Conservation (phyloP, 2,797 vertebrate species). For the Melanotaenia nigrans region DNA sequence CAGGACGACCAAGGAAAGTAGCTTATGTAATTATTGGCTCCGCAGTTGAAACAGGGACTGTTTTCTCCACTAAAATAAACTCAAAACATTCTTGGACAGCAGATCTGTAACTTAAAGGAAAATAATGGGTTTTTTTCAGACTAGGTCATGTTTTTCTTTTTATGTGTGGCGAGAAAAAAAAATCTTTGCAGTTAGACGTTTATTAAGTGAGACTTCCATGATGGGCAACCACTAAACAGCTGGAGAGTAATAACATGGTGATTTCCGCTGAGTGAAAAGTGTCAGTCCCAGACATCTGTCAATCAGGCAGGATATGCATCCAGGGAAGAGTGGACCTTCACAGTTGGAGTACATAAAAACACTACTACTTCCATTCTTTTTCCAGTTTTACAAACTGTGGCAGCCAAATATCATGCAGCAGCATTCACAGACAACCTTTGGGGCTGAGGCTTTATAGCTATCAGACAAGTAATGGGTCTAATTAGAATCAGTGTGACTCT, state of each 20-base stretch:
- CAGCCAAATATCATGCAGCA: too few species aligned
- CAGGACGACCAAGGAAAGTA: constrained; percentile 15
- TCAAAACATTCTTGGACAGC: background rate
- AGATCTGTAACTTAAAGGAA: background rate
- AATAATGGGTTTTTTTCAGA: background rate
- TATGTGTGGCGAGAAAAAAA: background rate
- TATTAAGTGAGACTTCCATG: background rate
- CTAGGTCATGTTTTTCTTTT: background rate
- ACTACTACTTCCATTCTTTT: too few species aligned
- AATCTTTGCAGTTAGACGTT: background rate
- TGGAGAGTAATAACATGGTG: background rate
- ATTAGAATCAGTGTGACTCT: background rate
- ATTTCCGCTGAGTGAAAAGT: background rate
- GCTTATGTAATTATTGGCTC: constrained; percentile 46
- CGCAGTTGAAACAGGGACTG: constrained; percentile 5
- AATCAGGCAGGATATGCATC: background rate
- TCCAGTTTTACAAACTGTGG: too few species aligned
- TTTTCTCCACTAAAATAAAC: background rate
- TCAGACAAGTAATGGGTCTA: background rate
- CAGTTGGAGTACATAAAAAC: background rate
- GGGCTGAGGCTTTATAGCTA: too few species aligned
- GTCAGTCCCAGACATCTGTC: background rate
- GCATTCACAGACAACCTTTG: too few species aligned
- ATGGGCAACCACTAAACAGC: background rate
- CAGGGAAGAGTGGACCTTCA: background rate